Percentiles rank a stretch among this genome's conserved stretches.
Conservation (phyloP, 2,113 vertebrate species). For the Solea solea region DNA sequence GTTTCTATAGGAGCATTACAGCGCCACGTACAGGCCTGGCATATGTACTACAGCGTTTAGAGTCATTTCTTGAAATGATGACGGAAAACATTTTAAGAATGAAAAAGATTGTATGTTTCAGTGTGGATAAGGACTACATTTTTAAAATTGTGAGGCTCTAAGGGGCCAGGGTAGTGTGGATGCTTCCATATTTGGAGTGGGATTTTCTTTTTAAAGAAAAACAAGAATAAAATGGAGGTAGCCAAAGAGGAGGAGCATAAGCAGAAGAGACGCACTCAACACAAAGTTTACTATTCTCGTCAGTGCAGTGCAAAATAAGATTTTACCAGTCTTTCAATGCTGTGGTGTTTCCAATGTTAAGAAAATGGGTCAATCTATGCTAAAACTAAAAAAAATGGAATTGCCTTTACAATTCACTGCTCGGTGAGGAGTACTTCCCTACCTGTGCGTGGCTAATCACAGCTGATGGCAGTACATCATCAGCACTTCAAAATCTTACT, state of each 20-base stretch:
- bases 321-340: neutral
- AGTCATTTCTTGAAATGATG: too few species aligned
- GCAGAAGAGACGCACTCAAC: neutral
- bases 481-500: conserved; percentile 25
- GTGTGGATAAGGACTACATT: too few species aligned
- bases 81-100: too few species aligned
- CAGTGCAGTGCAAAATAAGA: neutral
- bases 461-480: conserved; percentile 38
- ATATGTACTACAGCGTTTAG: too few species aligned
- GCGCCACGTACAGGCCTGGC: too few species aligned
- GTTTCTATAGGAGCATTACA: too few species aligned
- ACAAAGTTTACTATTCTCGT: conserved; percentile 11
- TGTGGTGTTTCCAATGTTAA: conserved; percentile 22
- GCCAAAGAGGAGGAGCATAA: conserved; percentile 4
- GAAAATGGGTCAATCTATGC: conserved; percentile 3
- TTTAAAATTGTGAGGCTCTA: too few species aligned
- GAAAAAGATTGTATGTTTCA: too few species aligned
- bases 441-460: conserved; percentile 34
- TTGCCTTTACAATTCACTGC: conserved; percentile 11
- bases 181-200: too few species aligned
- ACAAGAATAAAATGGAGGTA: too few species aligned
- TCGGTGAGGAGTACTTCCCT: conserved; percentile 8
- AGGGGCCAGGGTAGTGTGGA: too few species aligned
- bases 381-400: conserved; percentile 19
- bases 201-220: too few species aligned